Evolutionary conservation across 1,140 invertebrate species (phyloP).

Genomic region (Arctopsyche grandis): DNA sequence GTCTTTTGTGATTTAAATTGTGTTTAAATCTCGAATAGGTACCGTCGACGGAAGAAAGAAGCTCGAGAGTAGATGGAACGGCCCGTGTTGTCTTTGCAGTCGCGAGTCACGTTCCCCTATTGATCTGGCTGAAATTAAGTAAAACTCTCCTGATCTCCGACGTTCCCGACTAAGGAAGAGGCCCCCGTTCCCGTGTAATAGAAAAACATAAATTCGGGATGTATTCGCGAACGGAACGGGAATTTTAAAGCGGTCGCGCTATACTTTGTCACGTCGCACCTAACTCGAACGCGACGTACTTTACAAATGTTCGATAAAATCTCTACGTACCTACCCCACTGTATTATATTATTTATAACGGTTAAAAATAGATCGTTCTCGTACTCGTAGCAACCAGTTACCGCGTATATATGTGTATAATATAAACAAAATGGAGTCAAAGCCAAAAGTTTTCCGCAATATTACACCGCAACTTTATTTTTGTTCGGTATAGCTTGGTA

Average conservation of each 20-base stretch:
- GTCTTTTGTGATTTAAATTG: neutral
- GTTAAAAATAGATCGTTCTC: too few relatives aligned
- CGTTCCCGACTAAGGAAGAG: neutral
- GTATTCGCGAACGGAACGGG: slow-evolving; percentile 34
- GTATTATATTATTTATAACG: too few relatives aligned
- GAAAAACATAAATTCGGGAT: slow-evolving; percentile 45
- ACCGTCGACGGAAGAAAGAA: too few relatives aligned
- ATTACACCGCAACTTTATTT: too few relatives aligned
- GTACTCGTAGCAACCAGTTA: too few relatives aligned
- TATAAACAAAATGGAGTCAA: too few relatives aligned
- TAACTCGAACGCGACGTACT: neutral
- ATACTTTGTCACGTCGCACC: slow-evolving; percentile 29
- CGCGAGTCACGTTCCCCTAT: slow-evolving; percentile 35
- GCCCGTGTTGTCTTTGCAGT: neutral
- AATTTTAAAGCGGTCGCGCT: slow-evolving; percentile 35
- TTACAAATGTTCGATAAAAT: slow-evolving; percentile 5
- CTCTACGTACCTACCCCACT: neutral
- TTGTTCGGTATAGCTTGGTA: too few relatives aligned
- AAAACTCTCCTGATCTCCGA: slow-evolving; percentile 26
- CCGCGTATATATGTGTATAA: too few relatives aligned
- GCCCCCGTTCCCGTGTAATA: slow-evolving; percentile 16
- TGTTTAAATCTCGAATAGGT: too few relatives aligned
- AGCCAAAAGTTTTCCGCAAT: too few relatives aligned
- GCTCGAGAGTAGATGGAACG: too few relatives aligned
- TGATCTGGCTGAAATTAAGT: slow-evolving; percentile 41